Base-by-base conservation (phyloP, 2,113 vertebrate species). In the Ctenodactylus gundi region DNA sequence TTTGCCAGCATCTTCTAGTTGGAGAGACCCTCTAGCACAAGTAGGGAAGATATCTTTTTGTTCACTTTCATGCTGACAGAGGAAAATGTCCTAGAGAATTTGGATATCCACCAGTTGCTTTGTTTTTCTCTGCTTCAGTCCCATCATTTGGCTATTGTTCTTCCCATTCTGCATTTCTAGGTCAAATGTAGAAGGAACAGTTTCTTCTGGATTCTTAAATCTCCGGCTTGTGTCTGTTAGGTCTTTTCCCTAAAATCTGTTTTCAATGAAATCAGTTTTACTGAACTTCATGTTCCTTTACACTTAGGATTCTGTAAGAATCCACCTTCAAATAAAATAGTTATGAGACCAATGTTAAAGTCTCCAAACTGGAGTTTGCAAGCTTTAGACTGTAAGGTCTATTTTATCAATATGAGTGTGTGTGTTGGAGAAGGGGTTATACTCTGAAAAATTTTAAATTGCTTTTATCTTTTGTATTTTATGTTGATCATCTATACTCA, bases 251-350 rank as follows among this genome's bases (percentile, higher is more conserved):
- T 91, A 58, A 7, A 85, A 12, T 85, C 27, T 83, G 17, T 2
- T 67, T 88, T 91, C 53, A 41, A 58, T 68, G n/a, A 81, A 93
- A 77, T 89, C 6, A 62, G 13, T 62, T 92, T 91, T 81, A 23
- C 36, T 94, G 34, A 14, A 82, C 70, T 88, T 92, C 9, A 70
- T 88, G 92, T n/a, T 94, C 92, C 39, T 88, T 65, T 57, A 81
- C n/a, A 72, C 9, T 84, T 91, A 25, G 12, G 41, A 65, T 87
- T 72, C 29, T 67, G 18, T 60, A 62, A 92, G 18, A 62, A 62
- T 94, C 18, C 11, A 49, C 39, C 23, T 76, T 75, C 17, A 67
- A 23, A 65, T 89, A 80, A 82, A 88, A 85, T 64, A 36, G 9
- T 85, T 39, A 3, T 88, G 41, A 72, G 90, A 7, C 21, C 27